phyloP scores from a whole-genome alignment of 2,888 invertebrate species.

The Scaeva pyrastri region DNA sequence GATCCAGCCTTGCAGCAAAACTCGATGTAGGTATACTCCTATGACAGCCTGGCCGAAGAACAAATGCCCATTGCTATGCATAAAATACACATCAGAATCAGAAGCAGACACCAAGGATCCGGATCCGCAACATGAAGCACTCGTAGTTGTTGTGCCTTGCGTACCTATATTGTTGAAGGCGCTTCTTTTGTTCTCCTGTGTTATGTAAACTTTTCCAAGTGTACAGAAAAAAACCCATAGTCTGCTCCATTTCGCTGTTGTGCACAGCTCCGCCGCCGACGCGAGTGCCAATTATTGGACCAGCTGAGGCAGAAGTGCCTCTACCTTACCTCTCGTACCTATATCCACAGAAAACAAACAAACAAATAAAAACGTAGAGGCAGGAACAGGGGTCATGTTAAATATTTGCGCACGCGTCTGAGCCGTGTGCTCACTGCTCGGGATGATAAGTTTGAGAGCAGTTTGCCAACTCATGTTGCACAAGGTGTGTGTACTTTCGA shows the following conservation, averaged over 20 bases:
- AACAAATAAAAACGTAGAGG: constrained; percentile 21
- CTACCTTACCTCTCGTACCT: not conserved
- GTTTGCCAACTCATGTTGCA: constrained; percentile 68
- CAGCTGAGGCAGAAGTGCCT: constrained; percentile 49
- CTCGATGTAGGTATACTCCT: constrained; percentile 18
- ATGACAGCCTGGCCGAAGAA: constrained; percentile 46
- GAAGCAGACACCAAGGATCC: constrained; percentile 65
- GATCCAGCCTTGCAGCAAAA: constrained; percentile 34
- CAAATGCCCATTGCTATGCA: constrained; percentile 70
- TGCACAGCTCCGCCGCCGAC: not conserved
- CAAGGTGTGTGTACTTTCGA: constrained; percentile 62
- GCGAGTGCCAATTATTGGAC: constrained; percentile 12
- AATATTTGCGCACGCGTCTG: constrained; percentile 75
- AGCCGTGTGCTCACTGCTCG: constrained; percentile 33
- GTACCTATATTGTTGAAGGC: constrained; percentile 55
- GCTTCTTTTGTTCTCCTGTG: constrained; percentile 73
- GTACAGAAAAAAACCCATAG: constrained; percentile 27
- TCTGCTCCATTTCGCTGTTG: constrained; percentile 49
- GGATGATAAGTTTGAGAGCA: constrained; percentile 43
- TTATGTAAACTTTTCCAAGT: constrained; percentile 73
- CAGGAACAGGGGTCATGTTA: constrained; percentile 69
- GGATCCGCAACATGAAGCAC: constrained; percentile 59
- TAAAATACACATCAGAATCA: constrained; percentile 68
- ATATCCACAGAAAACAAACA: constrained; percentile 5
- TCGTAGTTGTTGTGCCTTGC: constrained; percentile 14